Conservation (phyloP, 2,113 vertebrate species). For the Chascanopsetta lugubris region DNA sequence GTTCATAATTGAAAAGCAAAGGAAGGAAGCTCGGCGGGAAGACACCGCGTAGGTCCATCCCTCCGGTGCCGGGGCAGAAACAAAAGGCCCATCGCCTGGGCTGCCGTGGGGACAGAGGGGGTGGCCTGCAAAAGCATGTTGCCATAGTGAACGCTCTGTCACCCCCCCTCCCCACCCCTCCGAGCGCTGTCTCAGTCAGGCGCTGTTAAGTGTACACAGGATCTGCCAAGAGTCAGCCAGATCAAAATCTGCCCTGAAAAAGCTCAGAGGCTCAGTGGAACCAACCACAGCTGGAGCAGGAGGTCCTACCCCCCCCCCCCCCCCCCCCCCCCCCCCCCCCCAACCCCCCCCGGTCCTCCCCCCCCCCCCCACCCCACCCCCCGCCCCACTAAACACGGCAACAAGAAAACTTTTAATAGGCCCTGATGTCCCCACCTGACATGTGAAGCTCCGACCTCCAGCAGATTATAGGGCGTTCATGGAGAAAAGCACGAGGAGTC, state of each 20-base stretch:
- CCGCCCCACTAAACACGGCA: slow-evolving; percentile 33
- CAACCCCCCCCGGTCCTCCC: too few species aligned
- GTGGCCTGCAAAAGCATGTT: slow-evolving; percentile 32
- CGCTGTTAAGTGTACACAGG: slow-evolving; percentile 55
- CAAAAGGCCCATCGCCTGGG: slow-evolving; percentile 49
- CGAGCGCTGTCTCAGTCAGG: slow-evolving; percentile 45
- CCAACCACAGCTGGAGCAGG: slow-evolving; percentile 67
- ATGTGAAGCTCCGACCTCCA: slow-evolving; percentile 16
- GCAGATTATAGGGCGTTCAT: slow-evolving; percentile 3
- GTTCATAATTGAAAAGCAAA: slow-evolving; percentile 58
- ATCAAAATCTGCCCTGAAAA: slow-evolving; percentile 67
- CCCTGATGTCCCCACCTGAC: slow-evolving; percentile 34
- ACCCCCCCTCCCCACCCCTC: slow-evolving; percentile 23
- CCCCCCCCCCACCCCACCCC: too few species aligned
- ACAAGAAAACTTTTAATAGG: slow-evolving; percentile 49
- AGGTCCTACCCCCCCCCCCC: slow-evolving; percentile 50
- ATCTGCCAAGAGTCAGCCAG: slow-evolving; percentile 73
- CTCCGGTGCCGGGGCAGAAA: slow-evolving; percentile 24
- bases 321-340: too few species aligned
- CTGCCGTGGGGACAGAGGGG: slow-evolving; percentile 24
- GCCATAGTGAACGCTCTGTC: slow-evolving; percentile 48
- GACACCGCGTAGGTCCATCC: slow-evolving; percentile 43
- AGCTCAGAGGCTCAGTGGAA: slow-evolving; percentile 70
- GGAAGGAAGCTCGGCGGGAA: slow-evolving; percentile 53
- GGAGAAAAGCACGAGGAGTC: slow-evolving; percentile 10